Conservation (phyloP, 1,140 invertebrate genomes). For the Trichonephila inaurata region DNA sequence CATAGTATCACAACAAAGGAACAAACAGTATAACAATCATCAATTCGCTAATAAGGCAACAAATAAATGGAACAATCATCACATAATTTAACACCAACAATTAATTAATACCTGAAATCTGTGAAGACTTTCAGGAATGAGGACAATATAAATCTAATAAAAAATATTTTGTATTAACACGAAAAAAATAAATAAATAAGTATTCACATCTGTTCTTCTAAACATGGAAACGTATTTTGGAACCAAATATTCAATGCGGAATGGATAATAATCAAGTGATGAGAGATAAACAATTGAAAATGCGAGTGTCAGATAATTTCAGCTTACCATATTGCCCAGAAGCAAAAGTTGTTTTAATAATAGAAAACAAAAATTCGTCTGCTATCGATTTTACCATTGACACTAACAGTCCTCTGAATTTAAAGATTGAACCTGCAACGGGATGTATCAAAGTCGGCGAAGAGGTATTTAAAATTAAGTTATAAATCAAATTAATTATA, state of each 20-base stretch:
- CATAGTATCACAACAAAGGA: too few species aligned
- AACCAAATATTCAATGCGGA: background rate
- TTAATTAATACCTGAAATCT: background rate
- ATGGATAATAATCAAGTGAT: background rate
- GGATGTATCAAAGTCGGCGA: background rate
- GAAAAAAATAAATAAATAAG: background rate
- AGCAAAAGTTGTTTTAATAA: background rate
- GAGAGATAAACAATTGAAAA: background rate
- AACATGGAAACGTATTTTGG: background rate
- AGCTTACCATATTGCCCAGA: background rate
- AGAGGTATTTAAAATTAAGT: background rate
- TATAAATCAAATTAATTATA: background rate
- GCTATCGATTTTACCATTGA: background rate
- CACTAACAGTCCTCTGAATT: background rate
- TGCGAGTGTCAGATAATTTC: background rate
- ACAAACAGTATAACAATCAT: too few species aligned
- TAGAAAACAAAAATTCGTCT: background rate
- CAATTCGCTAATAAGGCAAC: too few species aligned
- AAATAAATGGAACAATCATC: background rate
- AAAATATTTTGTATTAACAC: background rate
- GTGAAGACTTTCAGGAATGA: background rate
- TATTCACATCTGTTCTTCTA: background rate
- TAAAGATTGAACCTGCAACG: background rate
- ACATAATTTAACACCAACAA: background rate
- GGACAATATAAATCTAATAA: background rate